phyloP scores from a whole-genome alignment of 2,797 vertebrate species.

The Fistularia commersonii region DNA sequence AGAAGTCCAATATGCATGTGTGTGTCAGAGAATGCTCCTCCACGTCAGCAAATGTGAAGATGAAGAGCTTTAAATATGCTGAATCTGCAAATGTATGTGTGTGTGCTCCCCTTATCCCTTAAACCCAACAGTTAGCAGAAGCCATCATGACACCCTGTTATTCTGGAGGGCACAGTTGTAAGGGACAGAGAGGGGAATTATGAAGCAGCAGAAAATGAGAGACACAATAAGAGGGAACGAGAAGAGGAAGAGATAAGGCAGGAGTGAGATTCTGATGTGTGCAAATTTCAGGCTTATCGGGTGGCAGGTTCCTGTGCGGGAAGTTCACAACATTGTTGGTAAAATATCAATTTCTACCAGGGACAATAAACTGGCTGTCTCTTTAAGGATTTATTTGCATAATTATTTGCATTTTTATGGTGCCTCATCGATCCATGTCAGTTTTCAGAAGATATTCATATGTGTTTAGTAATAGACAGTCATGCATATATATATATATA shows the following conservation, averaged over 20 bases:
- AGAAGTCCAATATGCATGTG: conserved; percentile 3
- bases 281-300: conserved; percentile 7
- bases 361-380: too few relatives aligned
- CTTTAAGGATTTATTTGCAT: too few relatives aligned
- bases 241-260: conserved; percentile 52
- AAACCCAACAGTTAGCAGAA: conserved; percentile 71
- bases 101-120: conserved; percentile 42
- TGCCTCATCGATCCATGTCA: conserved; percentile 1
- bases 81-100: conserved; percentile 51
- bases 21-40: conserved; percentile 13
- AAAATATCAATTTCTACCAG: conserved; percentile 5
- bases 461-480: neutral
- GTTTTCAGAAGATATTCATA: neutral
- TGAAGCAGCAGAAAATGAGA: conserved; percentile 38
- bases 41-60: conserved; percentile 32
- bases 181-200: conserved; percentile 32
- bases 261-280: conserved; percentile 12
- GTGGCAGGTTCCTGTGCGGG: conserved; percentile 52
- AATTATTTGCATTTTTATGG: neutral
- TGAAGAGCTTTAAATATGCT: conserved; percentile 47
- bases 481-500: too few relatives aligned
- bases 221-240: conserved; percentile 22
- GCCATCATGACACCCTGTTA: conserved; percentile 70
- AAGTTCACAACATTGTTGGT: conserved; percentile 63
- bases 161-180: conserved; percentile 53